A percentile compares a stretch with the other conserved stretches of the same genome.
phyloP scores from a whole-genome alignment of 1,140 invertebrate genomes.

The Nymphalis io region DNA sequence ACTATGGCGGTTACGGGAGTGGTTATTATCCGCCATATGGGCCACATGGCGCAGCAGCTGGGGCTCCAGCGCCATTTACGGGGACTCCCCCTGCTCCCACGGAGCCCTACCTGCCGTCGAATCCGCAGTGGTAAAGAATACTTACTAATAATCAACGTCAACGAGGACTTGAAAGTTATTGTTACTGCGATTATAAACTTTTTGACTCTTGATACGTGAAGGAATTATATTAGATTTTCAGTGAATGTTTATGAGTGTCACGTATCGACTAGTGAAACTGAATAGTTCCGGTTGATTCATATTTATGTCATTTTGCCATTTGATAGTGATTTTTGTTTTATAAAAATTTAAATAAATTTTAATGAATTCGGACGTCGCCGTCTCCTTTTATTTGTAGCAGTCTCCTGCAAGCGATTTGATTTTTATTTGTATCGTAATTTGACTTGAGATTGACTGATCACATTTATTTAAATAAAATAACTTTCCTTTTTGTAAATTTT shows the following conservation, averaged over 20 bases:
- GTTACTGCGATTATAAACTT: neutral
- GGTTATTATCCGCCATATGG: conserved; percentile 79
- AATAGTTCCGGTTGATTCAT: neutral
- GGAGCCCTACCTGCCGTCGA: conserved; percentile 79
- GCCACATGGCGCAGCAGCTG: conserved; percentile 42
- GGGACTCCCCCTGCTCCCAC: conserved; percentile 55
- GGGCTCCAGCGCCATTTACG: conserved; percentile 61
- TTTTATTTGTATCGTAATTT: conserved; percentile 9
- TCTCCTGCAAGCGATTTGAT: conserved; percentile 18
- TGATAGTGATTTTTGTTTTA: conserved; percentile 24
- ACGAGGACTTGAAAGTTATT: neutral
- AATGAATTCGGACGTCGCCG: conserved; percentile 39
- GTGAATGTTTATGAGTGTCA: conserved; percentile 16
- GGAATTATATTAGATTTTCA: conserved; percentile 1
- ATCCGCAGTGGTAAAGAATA: conserved; percentile 68
- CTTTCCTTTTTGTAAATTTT: conserved; percentile 25
- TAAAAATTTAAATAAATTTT: conserved; percentile 9
- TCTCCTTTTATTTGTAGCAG: conserved; percentile 26
- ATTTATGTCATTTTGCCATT: conserved; percentile 34
- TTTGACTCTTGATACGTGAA: conserved; percentile 16
- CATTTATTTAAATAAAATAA: conserved; percentile 13
- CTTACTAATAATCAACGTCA: neutral
- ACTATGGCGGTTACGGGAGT: conserved; percentile 73
- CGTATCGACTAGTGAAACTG: conserved; percentile 7
- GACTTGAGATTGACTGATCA: conserved; percentile 8